Evolutionary conservation across 92 coral and sea anemone species (phyloP).

Genomic region (Palythoa heliodiscus): DNA sequence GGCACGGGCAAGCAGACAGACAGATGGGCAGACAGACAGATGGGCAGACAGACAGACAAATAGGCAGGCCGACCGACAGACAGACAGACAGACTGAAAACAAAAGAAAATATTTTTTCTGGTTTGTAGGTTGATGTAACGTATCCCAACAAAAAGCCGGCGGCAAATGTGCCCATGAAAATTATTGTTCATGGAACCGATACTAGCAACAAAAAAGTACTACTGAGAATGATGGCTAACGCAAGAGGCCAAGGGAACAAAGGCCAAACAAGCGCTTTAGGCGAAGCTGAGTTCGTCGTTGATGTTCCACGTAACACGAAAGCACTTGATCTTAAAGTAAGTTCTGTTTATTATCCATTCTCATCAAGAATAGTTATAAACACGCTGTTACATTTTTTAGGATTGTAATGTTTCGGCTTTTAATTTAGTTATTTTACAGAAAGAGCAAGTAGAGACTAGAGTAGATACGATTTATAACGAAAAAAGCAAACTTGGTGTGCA

Average conservation of each 20-base stretch:
- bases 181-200: conserved; percentile 52
- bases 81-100: too few relatives aligned
- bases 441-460: too few relatives aligned
- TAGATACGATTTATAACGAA: too few relatives aligned
- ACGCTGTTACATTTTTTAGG: too few relatives aligned
- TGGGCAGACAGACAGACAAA: too few relatives aligned
- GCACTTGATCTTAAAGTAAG: conserved; percentile 68
- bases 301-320: conserved; percentile 56
- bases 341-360: not conserved
- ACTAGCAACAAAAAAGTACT: not conserved
- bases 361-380: too few relatives aligned
- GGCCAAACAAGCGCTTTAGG: conserved; percentile 61
- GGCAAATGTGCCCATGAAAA: conserved; percentile 60
- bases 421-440: too few relatives aligned
- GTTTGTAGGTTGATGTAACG: conserved; percentile 66
- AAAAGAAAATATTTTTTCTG: not conserved
- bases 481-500: too few relatives aligned
- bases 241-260: conserved; percentile 37
- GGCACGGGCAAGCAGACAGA: too few relatives aligned
- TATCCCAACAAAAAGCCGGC: conserved; percentile 69
- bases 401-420: too few relatives aligned
- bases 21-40: too few relatives aligned
- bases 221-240: conserved; percentile 15
- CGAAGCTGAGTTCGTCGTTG: conserved; percentile 79
- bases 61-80: too few relatives aligned